Evolutionary conservation across 1,140 invertebrate species (phyloP), one percentile per base, ranked within the genome.

Genomic region (Drosophila eugracilis): DNA sequence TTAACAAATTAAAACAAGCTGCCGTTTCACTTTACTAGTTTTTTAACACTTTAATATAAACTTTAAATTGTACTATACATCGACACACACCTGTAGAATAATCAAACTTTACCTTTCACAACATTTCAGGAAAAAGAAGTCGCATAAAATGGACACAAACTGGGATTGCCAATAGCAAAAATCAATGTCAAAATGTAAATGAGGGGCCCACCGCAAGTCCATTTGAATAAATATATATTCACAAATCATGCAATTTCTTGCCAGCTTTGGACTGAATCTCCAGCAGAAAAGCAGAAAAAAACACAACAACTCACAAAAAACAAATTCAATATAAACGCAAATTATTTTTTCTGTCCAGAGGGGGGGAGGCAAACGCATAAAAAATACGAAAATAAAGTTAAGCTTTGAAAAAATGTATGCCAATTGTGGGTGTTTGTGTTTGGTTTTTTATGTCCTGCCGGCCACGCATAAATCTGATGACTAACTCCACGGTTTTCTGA

Each of bases 281-380:
- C 28, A 34, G 28, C 26, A 42, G 14, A 70, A 50, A 32, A 42
- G 52, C 37, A n/a, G n/a, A 30, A 32, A 32, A 30, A 2, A 4
- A 7, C 47, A 9, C 7, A 14, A 28, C 10, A 48, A 44, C n/a
- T n/a, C n/a, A n/a, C n/a, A n/a, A 70, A 58, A 45, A 70, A 49
- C 44, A 66, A 60, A 84, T 78, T 84, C 79, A 78, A 83, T 83
- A 84, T 84, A 83, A 70, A 83, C 75, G 78, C 75, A 83, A 83
- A 84, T 84, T 83, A 81, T 81, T 83, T 55, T 53, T 63, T 32
- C 70, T 70, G 63, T 60, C 57, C 52, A 19, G 49, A 54, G 39
- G 53, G 9, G 37, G 12, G 39, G 53, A 6, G 37, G 12, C 26
- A 53, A 55, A 32, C 32, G 28, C 37, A 36, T 54, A 57, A 48